These are phyloP conservation scores for Cottoperca gobio DNA, from an alignment of 2,797 vertebrate species.

Conservation along the genomic window DNA sequence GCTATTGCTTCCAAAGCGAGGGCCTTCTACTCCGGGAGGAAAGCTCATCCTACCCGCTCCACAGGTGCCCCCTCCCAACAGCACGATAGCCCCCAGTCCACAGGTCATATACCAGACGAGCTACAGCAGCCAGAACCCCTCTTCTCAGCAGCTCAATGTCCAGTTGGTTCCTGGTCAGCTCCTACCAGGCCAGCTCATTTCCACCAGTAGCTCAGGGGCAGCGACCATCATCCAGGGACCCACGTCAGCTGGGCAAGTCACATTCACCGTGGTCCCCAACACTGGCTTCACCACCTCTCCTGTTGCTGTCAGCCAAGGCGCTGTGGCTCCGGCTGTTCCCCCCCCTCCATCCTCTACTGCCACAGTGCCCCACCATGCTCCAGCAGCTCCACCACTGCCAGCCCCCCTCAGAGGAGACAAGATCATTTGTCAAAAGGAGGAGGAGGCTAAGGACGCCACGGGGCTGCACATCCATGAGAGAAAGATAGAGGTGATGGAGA, in stretches of 20 bases:
- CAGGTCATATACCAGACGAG: slow-evolving; percentile 95
- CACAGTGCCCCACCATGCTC: slow-evolving; percentile 72
- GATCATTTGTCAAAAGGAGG: slow-evolving; percentile 99
- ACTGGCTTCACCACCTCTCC: slow-evolving; percentile 92
- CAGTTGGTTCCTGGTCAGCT: slow-evolving; percentile 95
- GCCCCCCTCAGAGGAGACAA: slow-evolving; percentile 96
- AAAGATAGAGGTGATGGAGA: slow-evolving; percentile 99
- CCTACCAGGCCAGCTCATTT: slow-evolving; percentile 94
- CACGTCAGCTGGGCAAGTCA: slow-evolving; percentile 93
- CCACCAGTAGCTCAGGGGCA: slow-evolving; percentile 86
- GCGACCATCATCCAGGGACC: slow-evolving; percentile 95
- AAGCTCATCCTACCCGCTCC: slow-evolving; percentile 98
- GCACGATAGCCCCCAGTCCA: slow-evolving; percentile 89
- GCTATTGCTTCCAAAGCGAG: slow-evolving; percentile 98
- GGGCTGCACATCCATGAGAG: slow-evolving; percentile 98
- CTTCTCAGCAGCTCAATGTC: slow-evolving; percentile 94
- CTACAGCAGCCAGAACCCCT: slow-evolving; percentile 88
- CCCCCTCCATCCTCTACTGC: slow-evolving; percentile 89
- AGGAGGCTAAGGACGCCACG: slow-evolving; percentile 98
- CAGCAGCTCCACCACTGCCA: slow-evolving; percentile 78
- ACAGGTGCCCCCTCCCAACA: slow-evolving; percentile 94
- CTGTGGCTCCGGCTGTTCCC: slow-evolving; percentile 86
- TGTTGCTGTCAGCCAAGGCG: slow-evolving; percentile 91
- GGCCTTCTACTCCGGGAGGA: slow-evolving; percentile 95
- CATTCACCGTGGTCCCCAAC: slow-evolving; percentile 99